Evolutionary conservation across 2,113 vertebrate genomes (phyloP), one percentile per base, ranked within the genome.

Genomic region (Psilopogon haemacephalus): DNA sequence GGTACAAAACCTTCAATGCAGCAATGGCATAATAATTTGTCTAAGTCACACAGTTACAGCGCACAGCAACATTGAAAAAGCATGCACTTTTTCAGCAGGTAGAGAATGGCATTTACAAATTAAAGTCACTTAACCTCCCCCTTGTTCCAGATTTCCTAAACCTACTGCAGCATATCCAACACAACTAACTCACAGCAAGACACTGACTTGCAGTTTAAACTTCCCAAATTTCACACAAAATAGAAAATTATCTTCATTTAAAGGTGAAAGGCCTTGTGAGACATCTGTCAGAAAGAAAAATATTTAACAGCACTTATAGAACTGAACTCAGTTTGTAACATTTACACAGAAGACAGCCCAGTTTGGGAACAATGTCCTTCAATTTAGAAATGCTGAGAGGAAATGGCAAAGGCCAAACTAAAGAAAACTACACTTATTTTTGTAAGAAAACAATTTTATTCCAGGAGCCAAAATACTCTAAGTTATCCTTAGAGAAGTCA

Each of bases 331-430:
- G 26, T 94, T 86, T 65, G 32, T 44, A 93, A 79, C 20, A 38
- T n/a, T 90, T 92, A 80, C 40, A 91, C 26, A 85, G 68, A 92
- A 85, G 30, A 70, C 37, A 88, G 19, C 1, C 21, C 17, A 38
- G 27, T 65, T 35, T 94, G 81, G 88, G 67, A 86, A 85, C 11
- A 33, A n/a, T 67, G 35, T 8, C 50, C 48, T 84, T 76, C 52
- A 71, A 69, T 91, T 96, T 84, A 82, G 84, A 91, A 96, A 95
- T 68, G 35, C 27, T 86, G 78, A 67, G 8, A 81, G 62, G 73
- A 95, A 95, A 92, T 68, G 52, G 75, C 63, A 91, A 88, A 54
- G 48, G 30, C 8, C 46, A 72, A 94, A 65, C 50, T 50, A 32
- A 90, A 60, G 32, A 65, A 85, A 78, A 86, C 8, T 6, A 62